Percentiles rank a stretch among this genome's conserved stretches.
phyloP scores from a whole-genome alignment of 2,888 invertebrate species.

The Melinopterus prodromus region DNA sequence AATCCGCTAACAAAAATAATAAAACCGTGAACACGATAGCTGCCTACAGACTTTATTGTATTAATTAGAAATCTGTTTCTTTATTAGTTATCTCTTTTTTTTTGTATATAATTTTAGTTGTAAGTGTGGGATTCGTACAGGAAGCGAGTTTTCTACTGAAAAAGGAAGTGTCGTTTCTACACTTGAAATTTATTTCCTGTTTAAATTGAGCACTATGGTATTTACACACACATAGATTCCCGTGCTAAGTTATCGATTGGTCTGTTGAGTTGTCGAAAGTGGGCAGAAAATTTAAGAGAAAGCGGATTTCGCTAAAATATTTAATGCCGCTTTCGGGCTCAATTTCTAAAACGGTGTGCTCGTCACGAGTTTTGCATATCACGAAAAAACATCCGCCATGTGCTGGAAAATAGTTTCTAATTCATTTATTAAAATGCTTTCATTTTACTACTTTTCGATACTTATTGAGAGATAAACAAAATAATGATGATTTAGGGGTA shows the following conservation, averaged over 20 bases:
- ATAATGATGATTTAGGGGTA: too few species aligned
- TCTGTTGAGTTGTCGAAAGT: constrained; percentile 15
- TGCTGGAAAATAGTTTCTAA: constrained; percentile 25
- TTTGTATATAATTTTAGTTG: too few species aligned
- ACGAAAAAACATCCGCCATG: constrained; percentile 32
- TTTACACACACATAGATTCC: not conserved
- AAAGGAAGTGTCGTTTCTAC: not conserved
- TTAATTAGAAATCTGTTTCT: not conserved
- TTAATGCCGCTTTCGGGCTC: constrained; percentile 40
- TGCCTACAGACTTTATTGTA: not conserved
- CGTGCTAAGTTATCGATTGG: not conserved
- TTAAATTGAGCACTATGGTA: not conserved
- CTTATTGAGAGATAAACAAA: too few species aligned
- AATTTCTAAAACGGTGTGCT: constrained; percentile 40
- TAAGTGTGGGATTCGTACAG: too few species aligned
- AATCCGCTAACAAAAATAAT: not conserved
- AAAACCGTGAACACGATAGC: not conserved
- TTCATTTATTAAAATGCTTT: not conserved
- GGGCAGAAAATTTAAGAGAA: constrained; percentile 39
- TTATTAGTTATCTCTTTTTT: not conserved
- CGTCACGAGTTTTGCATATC: constrained; percentile 36
- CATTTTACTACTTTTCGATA: too few species aligned
- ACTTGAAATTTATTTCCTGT: not conserved
- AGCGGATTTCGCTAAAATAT: constrained; percentile 38
- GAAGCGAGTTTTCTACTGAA: not conserved